Evolutionary conservation across 2,888 invertebrate genomes (phyloP).

Genomic region (Lasioglossum morio): DNA sequence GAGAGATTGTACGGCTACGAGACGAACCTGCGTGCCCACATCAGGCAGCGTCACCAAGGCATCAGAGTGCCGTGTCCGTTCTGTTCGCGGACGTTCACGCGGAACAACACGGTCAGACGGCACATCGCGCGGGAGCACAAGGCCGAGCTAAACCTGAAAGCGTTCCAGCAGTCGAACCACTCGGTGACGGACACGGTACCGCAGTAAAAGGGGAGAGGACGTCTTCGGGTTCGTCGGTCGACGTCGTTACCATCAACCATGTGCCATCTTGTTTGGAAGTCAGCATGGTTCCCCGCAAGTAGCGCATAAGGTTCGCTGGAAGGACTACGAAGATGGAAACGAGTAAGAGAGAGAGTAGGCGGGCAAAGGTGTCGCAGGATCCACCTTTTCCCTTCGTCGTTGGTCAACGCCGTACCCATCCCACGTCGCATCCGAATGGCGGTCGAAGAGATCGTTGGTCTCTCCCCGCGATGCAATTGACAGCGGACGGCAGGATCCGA

Average conservation of each 20-base stretch:
- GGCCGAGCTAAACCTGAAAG: constrained; percentile 89
- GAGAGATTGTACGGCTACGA: constrained; percentile 96
- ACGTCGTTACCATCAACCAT: constrained; percentile 34
- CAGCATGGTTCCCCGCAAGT: constrained; percentile 71
- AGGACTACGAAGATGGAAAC: constrained; percentile 18
- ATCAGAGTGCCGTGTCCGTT: constrained; percentile 96
- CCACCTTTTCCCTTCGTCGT: constrained; percentile 47
- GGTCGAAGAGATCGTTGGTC: not conserved
- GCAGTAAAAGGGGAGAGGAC: constrained; percentile 71
- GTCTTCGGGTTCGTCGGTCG: constrained; percentile 33
- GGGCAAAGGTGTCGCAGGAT: constrained; percentile 33
- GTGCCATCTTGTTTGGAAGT: constrained; percentile 16
- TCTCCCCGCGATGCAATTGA: constrained; percentile 42
- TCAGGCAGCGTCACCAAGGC: constrained; percentile 95
- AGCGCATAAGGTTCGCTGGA: constrained; percentile 37
- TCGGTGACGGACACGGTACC: constrained; percentile 80
- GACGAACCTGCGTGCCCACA: constrained; percentile 96
- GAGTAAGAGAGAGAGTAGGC: constrained; percentile 17
- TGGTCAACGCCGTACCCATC: constrained; percentile 58
- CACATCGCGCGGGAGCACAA: constrained; percentile 96
- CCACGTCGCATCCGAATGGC: constrained; percentile 44
- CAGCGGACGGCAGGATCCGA: constrained; percentile 8
- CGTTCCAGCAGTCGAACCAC: constrained; percentile 86
- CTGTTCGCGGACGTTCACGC: constrained; percentile 95
- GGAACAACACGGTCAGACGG: constrained; percentile 96